Evolutionary conservation across 1,140 invertebrate species (phyloP).

Genomic region (Laodelphax striatellus): DNA sequence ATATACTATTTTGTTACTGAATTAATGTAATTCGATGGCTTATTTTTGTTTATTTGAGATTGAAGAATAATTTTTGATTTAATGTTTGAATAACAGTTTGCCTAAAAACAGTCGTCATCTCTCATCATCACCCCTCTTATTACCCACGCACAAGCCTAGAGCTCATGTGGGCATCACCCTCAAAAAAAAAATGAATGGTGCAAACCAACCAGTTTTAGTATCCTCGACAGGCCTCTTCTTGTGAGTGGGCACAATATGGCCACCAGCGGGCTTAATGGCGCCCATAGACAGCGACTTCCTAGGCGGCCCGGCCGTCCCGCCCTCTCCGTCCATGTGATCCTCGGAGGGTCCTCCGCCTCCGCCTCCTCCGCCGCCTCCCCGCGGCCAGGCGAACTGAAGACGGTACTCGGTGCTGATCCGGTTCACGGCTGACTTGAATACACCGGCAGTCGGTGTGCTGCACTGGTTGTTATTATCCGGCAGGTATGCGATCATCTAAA

Average conservation of each 20-base stretch:
- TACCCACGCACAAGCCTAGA: too few relatives aligned
- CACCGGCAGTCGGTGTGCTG: constrained; percentile 31
- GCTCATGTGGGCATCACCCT: too few relatives aligned
- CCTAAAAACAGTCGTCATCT: too few relatives aligned
- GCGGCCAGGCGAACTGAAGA: constrained; percentile 77
- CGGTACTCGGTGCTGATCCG: constrained; percentile 76
- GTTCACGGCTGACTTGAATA: constrained; percentile 55
- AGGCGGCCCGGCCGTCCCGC: constrained; percentile 30
- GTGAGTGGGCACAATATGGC: constrained; percentile 28
- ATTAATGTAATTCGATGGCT: too few relatives aligned
- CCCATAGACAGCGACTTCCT: constrained; percentile 79
- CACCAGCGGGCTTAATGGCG: constrained; percentile 40
- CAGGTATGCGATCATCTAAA: constrained; percentile 26
- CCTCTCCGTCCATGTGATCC: constrained; percentile 10
- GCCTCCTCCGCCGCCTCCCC: constrained; percentile 33
- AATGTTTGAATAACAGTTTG: too few relatives aligned
- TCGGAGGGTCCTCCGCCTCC: constrained; percentile 33
- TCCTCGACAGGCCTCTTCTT: constrained; percentile 45
- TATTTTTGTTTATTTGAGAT: too few relatives aligned
- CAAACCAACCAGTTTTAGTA: constrained; percentile 22
- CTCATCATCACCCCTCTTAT: too few relatives aligned
- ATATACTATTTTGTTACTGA: too few relatives aligned
- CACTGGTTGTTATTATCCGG: constrained; percentile 9
- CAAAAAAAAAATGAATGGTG: too few relatives aligned
- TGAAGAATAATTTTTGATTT: too few relatives aligned